Evolutionary conservation across 2,797 vertebrate species (phyloP), one percentile per base, ranked within the genome.

Genomic region (Takifugu ocellatus): DNA sequence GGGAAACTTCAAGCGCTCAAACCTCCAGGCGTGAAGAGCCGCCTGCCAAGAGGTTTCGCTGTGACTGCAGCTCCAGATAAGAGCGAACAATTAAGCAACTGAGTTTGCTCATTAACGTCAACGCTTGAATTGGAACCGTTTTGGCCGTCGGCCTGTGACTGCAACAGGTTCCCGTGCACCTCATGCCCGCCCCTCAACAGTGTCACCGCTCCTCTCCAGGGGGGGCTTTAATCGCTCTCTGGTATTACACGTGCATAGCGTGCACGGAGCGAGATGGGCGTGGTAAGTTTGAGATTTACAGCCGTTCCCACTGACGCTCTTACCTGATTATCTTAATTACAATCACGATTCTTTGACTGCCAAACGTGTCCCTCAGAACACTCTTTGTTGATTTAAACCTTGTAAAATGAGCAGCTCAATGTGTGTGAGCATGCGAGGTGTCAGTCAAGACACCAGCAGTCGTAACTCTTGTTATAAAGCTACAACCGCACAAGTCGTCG

Each of bases 111-210:
- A 21, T 80, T 84, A 85, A 89, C 79, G 27, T 25, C 46, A 44
- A 26, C 75, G 84, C 88, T 73, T 84, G 56, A 2, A 31, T 66
- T 61, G 56, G 21, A 61, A 69, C 67, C 57, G 61, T 61, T 26
- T 68, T 10, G 33, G 77, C 83, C 52, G 21, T 21, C 42, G 6
- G 78, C 84, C 85, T 24, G 63, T 90, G 89, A 90, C 87, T 78
- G 56, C 16, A 69, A 59, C 63, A 49, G 68, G 59, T 87, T 88
- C 84, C 68, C 76, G 70, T 74, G 63, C 54, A 17, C 51, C 49
- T 24, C 49, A 14, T 39, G 36, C 57, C 14, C 6, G 16, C 49
- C 51, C 7, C 4, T 47, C 31, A 27, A 8, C 5, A 9, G 36
- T 42, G 15, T 8, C 27, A 45, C 3, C 61, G 79, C 52, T 1